These are phyloP conservation scores for Sinhomidia bicolor DNA, from an alignment of 2,888 invertebrate genomes.

Conservation along the genomic window DNA sequence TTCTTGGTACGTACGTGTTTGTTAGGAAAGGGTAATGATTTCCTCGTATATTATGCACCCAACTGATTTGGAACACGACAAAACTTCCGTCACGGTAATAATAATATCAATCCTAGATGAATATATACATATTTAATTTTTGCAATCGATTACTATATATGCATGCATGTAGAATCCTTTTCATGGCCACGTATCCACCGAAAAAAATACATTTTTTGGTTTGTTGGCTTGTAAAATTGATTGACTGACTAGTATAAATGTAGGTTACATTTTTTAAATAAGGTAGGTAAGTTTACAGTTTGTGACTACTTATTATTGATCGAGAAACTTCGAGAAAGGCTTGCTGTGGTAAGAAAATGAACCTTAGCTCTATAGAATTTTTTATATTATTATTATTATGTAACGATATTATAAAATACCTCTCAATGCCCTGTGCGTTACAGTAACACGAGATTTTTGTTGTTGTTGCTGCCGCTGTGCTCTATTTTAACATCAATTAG, in stretches of 20 bases:
- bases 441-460: too few species aligned
- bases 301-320: not conserved
- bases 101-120: not conserved
- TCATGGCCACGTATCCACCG: conserved; percentile 8
- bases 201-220: not conserved
- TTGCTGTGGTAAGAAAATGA: too few species aligned
- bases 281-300: not conserved
- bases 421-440: too few species aligned
- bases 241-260: conserved; percentile 7
- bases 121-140: not conserved
- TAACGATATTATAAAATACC: too few species aligned
- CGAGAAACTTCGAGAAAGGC: not conserved
- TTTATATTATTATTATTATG: too few species aligned
- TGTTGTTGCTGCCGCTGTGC: too few species aligned
- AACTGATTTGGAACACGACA: not conserved
- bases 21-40: too few species aligned
- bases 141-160: conserved; percentile 25
- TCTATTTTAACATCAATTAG: too few species aligned
- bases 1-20: too few species aligned
- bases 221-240: not conserved
- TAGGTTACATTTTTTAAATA: not conserved
- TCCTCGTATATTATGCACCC: not conserved
- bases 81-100: not conserved
- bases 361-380: too few species aligned
- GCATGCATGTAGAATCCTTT: not conserved